Base-by-base conservation (phyloP, 64 coral and sea anemone genomes). In the Hydrozoanthus tunicans region DNA sequence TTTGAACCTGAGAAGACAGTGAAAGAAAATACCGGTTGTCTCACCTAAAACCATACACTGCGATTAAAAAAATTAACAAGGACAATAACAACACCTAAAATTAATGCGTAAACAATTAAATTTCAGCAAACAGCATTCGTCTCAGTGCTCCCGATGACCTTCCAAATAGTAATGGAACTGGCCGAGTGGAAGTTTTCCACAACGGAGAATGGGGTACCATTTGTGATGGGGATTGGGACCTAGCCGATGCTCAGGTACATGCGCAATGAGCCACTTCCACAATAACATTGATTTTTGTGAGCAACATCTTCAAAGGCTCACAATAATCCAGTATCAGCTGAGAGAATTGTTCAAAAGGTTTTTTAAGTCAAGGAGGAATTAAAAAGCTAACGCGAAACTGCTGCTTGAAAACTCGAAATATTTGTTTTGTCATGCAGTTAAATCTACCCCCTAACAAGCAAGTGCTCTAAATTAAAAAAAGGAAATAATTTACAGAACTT, bases 101-200 rank as follows among this genome's bases (percentile, higher is more conserved):
- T 9, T 59, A 9, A 56, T 57, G 15, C 13, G 17, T 25, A 11
- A 51, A 13, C 51, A 2, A 73, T 56, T 86, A 14, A 57, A 67
- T 68, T 63, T 32, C 57, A 96, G 95, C 92, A 51, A 96, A 93
- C 53, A 91, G 81, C 15, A 80, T 96, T 66, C 95, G 95, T 71
- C 67, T 96, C 9, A 81, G 82, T 59, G 71, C 77, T 20, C 89
- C 92, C 23, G 89, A 93, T 52, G 60, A 76, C 56, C 43, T 96
- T 20, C 66, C 92, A 15, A 90, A 62, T 60, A 13, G 83, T 3
- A 96, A 96, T 76, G 95, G 81, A 43, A 96, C 95, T 61, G 95
- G 95, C 3, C 95, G 95, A 67, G 92, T 96, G n/a, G 95, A 96
- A 51, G 82, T 96, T 57, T 96, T 91, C 17, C 92, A 93, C 77